Percentiles rank a stretch among this genome's conserved stretches.
Conservation (phyloP, 2,797 vertebrate species). For the Myoxocephalus aenaeus region DNA sequence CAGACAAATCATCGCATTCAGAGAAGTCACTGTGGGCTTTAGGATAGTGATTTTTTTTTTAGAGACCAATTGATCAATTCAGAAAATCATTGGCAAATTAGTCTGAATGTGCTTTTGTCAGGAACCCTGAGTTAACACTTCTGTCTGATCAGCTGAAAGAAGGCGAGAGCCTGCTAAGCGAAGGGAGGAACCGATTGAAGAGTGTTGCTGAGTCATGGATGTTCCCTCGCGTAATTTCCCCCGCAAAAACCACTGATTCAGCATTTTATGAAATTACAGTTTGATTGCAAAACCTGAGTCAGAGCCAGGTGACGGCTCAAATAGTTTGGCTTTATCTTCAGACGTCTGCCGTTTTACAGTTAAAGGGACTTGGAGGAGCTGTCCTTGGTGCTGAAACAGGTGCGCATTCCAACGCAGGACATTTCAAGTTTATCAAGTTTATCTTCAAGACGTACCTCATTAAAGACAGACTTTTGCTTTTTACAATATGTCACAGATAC, state of each 20-base stretch:
- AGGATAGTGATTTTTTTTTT: neutral
- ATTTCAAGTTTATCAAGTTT: neutral
- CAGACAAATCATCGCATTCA: neutral
- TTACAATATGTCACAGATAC: neutral
- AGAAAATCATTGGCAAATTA: neutral
- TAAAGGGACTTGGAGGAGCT: conserved; percentile 47
- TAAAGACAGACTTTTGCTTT: neutral
- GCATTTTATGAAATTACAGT: neutral
- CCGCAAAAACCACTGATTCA: neutral
- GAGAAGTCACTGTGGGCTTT: neutral
- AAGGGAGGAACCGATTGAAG: neutral
- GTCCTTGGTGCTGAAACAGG: conserved; percentile 75
- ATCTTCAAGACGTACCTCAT: neutral
- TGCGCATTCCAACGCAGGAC: neutral
- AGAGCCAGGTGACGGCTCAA: neutral
- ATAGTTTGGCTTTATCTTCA: neutral
- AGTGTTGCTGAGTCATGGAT: conserved; percentile 59
- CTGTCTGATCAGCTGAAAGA: neutral
- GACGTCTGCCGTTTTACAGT: neutral
- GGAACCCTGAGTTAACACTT: neutral
- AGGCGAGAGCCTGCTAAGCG: neutral
- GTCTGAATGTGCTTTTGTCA: neutral
- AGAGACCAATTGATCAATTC: neutral
- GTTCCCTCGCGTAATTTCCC: neutral
- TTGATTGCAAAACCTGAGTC: neutral